Percentiles rank a stretch among this genome's conserved stretches.
These are phyloP conservation scores for Hylaea fasciaria DNA, from an alignment of 2,888 invertebrate genomes.

Conservation along the genomic window DNA sequence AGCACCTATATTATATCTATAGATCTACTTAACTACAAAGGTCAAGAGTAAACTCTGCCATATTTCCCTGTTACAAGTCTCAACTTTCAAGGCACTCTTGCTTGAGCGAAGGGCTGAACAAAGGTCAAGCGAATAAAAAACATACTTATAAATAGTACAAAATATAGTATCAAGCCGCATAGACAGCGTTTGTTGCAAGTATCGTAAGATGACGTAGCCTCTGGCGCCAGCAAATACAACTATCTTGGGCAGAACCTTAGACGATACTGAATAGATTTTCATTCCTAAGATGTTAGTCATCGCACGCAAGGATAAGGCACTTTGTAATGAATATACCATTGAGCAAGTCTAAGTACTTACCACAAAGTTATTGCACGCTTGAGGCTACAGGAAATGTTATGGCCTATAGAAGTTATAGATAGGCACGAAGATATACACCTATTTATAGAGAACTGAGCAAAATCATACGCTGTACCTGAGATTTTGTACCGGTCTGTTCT, in stretches of 20 bases:
- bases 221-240: conserved; percentile 56
- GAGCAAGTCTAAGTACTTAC: conserved; percentile 37
- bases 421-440: not conserved
- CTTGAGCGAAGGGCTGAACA: conserved; percentile 48
- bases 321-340: conserved; percentile 48
- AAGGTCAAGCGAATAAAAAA: conserved; percentile 16
- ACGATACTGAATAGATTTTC: conserved; percentile 48
- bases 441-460: conserved; percentile 38
- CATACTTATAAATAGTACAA: conserved; percentile 16
- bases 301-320: conserved; percentile 57
- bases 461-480: conserved; percentile 25
- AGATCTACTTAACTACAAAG: conserved; percentile 42
- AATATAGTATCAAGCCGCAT: conserved; percentile 28
- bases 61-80: conserved; percentile 58
- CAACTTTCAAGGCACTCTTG: conserved; percentile 62
- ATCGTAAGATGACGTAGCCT: conserved; percentile 42
- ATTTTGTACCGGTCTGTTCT: conserved; percentile 31
- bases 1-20: no score
- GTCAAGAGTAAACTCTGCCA: conserved; percentile 46
- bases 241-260: conserved; percentile 48
- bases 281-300: conserved; percentile 61
- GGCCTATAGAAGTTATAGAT: conserved; percentile 22
- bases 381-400: conserved; percentile 41
- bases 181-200: conserved; percentile 32
- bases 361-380: conserved; percentile 37